Evolutionary conservation across 2,113 vertebrate species (phyloP).

Genomic region (Malurus elegans): DNA sequence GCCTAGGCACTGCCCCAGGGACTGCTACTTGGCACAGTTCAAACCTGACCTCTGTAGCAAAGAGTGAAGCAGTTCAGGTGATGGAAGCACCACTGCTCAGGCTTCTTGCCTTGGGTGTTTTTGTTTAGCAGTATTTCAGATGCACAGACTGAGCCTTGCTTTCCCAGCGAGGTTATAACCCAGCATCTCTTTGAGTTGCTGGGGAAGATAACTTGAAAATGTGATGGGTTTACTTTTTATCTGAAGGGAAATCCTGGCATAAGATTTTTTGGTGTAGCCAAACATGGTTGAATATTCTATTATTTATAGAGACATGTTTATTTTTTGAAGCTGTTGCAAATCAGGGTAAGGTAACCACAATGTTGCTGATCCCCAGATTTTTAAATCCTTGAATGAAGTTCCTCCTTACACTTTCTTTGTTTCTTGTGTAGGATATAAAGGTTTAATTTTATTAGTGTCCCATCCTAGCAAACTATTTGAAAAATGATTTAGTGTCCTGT

Average conservation of each 20-base stretch:
- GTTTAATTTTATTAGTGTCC: neutral
- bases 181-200: neutral
- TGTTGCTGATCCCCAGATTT: neutral
- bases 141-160: neutral
- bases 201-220: neutral
- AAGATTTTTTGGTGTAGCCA: neutral
- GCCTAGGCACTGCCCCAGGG: neutral
- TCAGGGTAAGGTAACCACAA: neutral
- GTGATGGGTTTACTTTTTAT: neutral
- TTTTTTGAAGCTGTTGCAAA: neutral
- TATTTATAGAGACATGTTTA: neutral
- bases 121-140: neutral
- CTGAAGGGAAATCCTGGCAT: neutral
- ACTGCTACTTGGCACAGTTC: neutral
- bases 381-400: neutral
- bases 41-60: neutral
- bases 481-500: neutral
- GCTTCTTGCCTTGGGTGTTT: neutral
- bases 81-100: neutral
- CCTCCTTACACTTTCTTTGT: neutral
- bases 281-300: neutral
- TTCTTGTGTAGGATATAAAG: neutral
- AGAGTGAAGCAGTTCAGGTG: neutral
- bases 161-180: neutral
- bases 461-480: neutral